Base-by-base conservation (phyloP, 2,888 invertebrate genomes). In the Thymelicus sylvestris region DNA sequence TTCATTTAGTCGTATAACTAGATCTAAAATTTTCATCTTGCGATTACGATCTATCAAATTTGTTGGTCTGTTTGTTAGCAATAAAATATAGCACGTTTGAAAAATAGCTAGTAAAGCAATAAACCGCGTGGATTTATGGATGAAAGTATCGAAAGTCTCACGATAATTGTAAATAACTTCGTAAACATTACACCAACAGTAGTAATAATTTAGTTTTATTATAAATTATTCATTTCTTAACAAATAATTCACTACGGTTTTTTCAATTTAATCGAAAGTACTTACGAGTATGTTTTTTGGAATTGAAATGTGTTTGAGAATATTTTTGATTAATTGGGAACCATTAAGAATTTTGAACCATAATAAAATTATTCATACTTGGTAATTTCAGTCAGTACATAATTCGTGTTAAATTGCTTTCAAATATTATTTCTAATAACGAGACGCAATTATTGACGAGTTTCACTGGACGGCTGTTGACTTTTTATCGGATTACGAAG, bases 401-500 rank as follows among this genome's bases (percentile, higher is more conserved):
- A 31, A 31, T 44, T 44, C 44, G 12, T 12, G 12, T 44, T 44
- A 44, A 62, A 48, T 64, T 69, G 63, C 63, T 64, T 64, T 64
- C 69, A 64, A 69, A 59, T 59, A 63, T 19, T 59, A 69, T 64
- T 69, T 59, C 63, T 69, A 69, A 69, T 69, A 69, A 64, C 39
- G 63, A 41, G 44, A 38, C 47, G 68, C 69, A 69, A 69, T 69
- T 69, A 69, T 59, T 64, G 63, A 64, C 69, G 48, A 64, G 69
- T 69, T 69, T 69, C 69, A 69, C 69, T 69, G 64, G 59, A 57
- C 24, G 62, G 68, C 68, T 55, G 55, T 68, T 67, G 57, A 47
- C 44, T 69, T 71, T 66, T 72, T 71, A 68, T 73, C 69, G 63
- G 66, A 67, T 67, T 65, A 64, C 67, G 67, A 70, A 73, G 66